Evolutionary conservation across 2,797 vertebrate genomes (phyloP).

Genomic region (Megalops cyprinoides): DNA sequence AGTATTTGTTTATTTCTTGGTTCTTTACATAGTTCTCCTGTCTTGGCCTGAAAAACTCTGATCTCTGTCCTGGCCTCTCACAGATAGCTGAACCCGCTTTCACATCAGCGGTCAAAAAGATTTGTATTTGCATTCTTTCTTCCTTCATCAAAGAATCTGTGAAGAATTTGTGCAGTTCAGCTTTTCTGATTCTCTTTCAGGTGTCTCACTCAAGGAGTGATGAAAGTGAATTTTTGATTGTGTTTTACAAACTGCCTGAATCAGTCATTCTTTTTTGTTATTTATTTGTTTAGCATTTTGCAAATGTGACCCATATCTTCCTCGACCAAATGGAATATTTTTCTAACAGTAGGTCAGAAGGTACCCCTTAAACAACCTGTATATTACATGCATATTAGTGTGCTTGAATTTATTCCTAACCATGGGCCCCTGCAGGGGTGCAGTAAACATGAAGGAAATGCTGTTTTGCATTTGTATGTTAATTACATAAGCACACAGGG

Average conservation of each 20-base stretch:
- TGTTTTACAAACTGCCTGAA: neutral
- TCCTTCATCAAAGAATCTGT: neutral
- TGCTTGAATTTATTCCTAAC: neutral
- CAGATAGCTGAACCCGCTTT: no score
- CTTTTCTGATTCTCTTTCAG: neutral
- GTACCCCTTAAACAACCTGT: neutral
- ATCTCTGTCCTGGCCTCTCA: no score
- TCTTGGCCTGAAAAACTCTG: neutral
- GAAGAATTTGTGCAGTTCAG: neutral
- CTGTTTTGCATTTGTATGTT: slow-evolving; percentile 3
- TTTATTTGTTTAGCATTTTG: neutral
- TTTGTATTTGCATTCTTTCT: no score
- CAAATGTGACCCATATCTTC: neutral
- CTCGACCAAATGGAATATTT: neutral
- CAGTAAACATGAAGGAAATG: slow-evolving; percentile 3
- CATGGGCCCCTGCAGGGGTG: neutral
- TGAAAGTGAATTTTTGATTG: neutral
- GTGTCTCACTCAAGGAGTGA: neutral
- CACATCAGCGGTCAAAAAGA: no score
- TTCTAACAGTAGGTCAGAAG: neutral
- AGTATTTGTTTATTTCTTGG: neutral
- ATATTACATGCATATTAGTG: neutral
- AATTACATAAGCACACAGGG: slow-evolving; percentile 6
- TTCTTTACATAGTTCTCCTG: neutral
- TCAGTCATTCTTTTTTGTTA: neutral